Evolutionary conservation across 2,888 invertebrate species (phyloP), one percentile per base, ranked within the genome.

Genomic region (Eumerus sabulonum): DNA sequence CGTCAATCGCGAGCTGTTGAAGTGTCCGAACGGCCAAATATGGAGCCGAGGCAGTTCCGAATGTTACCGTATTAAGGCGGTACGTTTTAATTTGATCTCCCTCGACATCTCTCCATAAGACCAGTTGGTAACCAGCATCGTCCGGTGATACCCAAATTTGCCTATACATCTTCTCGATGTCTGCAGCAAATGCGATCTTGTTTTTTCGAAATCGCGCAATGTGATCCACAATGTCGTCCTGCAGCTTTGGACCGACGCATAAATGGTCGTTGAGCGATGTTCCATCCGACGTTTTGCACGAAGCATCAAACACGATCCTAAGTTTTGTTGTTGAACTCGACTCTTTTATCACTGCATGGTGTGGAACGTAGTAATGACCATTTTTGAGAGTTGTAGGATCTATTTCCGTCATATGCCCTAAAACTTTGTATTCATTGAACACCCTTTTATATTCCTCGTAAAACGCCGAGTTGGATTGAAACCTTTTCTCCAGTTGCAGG

Each of bases 131-230:
- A 1, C 54, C 18, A 1, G 51, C 40, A 44, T 81, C 73, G 0
- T 60, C 19, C 12, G 12, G 11, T 1, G 42, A n/a, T 9, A 70
- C 57, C 17, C 48, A 54, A 5, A 64, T 63, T 3, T 51, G 54
- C 11, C 67, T 38, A 47, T 72, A 81, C 70, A 82, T 79, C 40
- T 82, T 81, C 9, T 56, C 62, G 12, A 82, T 64, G 1, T 74
- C 71, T 1, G 50, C 71, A 9, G 53, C 60, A 5, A 77, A 76
- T 0, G 56, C 71, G 11, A 57, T 59, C 16, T 47, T 27, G 12
- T 51, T 70, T 35, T 68, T 53, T 0, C 68, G 40, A 59, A 70
- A 82, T 9, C 62, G 68, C 1, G 59, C 11, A 42, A 79, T 57
- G 2, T 82, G 42, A 3, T 54, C 36, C 4, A 68, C 45, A 4